A percentile compares a stretch with the other conserved stretches of the same genome.
These are phyloP conservation scores for Eciton burchellii DNA, from an alignment of 1,140 invertebrate species.

Conservation along the genomic window DNA sequence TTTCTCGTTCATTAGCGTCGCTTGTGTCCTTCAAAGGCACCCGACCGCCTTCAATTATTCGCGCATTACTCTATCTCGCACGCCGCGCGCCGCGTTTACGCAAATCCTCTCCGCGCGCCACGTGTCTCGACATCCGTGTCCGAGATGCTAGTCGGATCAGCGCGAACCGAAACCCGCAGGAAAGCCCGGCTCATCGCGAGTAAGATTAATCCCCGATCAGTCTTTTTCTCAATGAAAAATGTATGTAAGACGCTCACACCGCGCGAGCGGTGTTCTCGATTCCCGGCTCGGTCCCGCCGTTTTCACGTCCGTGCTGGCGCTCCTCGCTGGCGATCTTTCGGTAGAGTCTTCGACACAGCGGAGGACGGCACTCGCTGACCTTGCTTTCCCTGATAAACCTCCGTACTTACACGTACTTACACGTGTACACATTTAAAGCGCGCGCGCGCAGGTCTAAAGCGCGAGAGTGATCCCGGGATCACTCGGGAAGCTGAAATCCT, in stretches of 20 bases:
- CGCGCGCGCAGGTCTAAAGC: too few relatives aligned
- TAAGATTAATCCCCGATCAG: slow-evolving; percentile 5
- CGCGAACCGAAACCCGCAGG: background rate
- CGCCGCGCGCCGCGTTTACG: background rate
- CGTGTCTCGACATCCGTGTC: background rate
- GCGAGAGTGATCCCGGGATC: too few relatives aligned
- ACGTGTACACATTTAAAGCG: too few relatives aligned
- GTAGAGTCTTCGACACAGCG: too few relatives aligned
- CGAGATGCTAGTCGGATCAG: slow-evolving; percentile 26
- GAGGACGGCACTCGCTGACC: background rate
- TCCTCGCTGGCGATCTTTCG: too few relatives aligned
- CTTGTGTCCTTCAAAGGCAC: too few relatives aligned
- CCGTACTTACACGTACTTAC: too few relatives aligned
- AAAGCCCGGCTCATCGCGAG: background rate
- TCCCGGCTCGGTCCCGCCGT: background rate
- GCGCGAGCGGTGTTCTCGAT: too few relatives aligned
- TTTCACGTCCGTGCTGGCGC: background rate
- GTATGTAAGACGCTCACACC: too few relatives aligned
- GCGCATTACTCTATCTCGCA: background rate
- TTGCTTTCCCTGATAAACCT: background rate
- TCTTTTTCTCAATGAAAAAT: slow-evolving; percentile 11
- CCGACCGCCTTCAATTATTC: background rate
- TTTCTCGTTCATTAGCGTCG: background rate
- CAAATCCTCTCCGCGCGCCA: background rate
- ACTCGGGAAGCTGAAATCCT: too few relatives aligned